Conservation (phyloP, 1,140 invertebrate species). For the Paramacrobiotus metropolitanus region DNA sequence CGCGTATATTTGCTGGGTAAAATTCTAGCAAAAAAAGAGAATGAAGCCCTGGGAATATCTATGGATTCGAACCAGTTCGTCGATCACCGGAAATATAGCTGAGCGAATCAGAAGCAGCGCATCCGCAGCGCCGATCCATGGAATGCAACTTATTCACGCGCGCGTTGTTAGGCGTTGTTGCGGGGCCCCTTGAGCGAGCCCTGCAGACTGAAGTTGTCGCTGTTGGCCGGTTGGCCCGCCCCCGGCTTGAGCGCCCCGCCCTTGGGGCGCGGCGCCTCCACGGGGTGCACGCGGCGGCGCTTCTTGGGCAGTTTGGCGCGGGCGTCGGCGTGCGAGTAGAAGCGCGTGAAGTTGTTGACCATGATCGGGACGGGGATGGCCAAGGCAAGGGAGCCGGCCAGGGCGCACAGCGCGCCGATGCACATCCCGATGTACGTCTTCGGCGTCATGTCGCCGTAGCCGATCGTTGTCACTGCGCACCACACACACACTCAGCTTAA, state of each 20-base stretch:
- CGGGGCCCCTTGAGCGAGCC: constrained; percentile 23
- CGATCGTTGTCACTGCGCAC: constrained; percentile 24
- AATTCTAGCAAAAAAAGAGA: too few species aligned
- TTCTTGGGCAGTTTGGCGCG: constrained; percentile 67
- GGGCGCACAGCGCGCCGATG: constrained; percentile 60
- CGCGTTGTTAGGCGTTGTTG: constrained; percentile 51
- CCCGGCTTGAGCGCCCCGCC: constrained; percentile 7
- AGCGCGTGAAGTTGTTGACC: constrained; percentile 78
- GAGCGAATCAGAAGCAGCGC: too few species aligned
- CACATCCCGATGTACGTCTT: constrained; percentile 70
- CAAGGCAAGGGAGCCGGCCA: constrained; percentile 74
- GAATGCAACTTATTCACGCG: constrained; percentile 5
- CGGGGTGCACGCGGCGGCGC: constrained; percentile 59
- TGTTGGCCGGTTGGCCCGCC: constrained; percentile 15
- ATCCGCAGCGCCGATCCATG: too few species aligned
- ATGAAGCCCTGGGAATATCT: too few species aligned
- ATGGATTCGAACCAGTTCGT: too few species aligned
- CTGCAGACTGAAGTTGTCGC: background rate
- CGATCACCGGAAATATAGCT: too few species aligned
- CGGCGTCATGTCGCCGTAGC: constrained; percentile 69
- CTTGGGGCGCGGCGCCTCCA: constrained; percentile 46
- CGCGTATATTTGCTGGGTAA: too few species aligned
- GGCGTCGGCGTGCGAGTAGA: constrained; percentile 75
- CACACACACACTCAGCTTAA: too few species aligned
- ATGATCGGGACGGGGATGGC: constrained; percentile 77